These are phyloP conservation scores for Apis mellifera DNA, from an alignment of 1,140 invertebrate genomes.

Conservation along the genomic window Amel_HAv3.1 CM009944.2:6691501-6692000, in stretches of 20 bases:
- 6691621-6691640: background rate
- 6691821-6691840: slow-evolving; percentile 22
- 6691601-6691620: background rate
- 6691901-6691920: slow-evolving; percentile 23
- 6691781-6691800: slow-evolving; percentile 54
- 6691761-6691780: slow-evolving; percentile 51
- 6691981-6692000: background rate
- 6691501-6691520: too few species aligned
- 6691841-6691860: background rate
- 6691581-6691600: background rate
- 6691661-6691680: background rate
- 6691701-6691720: slow-evolving; percentile 25
- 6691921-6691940: slow-evolving; percentile 11
- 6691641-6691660: slow-evolving; percentile 10
- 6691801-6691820: slow-evolving; percentile 55
- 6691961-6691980: background rate
- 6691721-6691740: slow-evolving; percentile 49
- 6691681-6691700: background rate
- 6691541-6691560: too few species aligned
- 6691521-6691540: too few species aligned
- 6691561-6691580: too few species aligned
- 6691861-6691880: slow-evolving; percentile 45
- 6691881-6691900: slow-evolving; percentile 53
- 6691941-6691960: slow-evolving; percentile 1
- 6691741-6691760: slow-evolving; percentile 33